Evolutionary conservation across 2,797 vertebrate species (phyloP).

Genomic region (Limosa lapponica): DNA sequence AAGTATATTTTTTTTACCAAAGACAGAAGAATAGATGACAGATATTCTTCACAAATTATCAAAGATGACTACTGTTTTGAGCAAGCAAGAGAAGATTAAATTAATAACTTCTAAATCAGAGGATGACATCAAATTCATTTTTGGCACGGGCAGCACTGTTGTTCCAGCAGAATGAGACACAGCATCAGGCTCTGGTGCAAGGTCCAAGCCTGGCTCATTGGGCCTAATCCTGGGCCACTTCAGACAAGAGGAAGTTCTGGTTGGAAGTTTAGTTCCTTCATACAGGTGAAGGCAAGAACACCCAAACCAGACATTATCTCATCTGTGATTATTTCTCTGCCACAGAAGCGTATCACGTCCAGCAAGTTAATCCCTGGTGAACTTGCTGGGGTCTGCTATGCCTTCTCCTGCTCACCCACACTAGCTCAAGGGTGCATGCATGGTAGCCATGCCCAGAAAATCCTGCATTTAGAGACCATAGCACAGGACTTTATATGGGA

Average conservation of each 20-base stretch:
- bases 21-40: not conserved
- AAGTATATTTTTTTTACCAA: not conserved
- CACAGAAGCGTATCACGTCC: rapidly evolving
- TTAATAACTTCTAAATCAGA: not conserved
- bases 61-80: not conserved
- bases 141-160: not conserved
- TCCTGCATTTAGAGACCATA: not conserved
- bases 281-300: not conserved
- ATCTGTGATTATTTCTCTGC: not conserved
- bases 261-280: not conserved
- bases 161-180: not conserved
- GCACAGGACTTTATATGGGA: not conserved
- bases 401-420: not conserved
- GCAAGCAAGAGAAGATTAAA: not conserved
- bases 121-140: not conserved
- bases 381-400: not conserved
- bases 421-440: rapidly evolving
- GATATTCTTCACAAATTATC: not conserved
- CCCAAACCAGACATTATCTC: rapidly evolving
- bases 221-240: not conserved
- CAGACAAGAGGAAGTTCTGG: not conserved
- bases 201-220: not conserved
- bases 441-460: not conserved
- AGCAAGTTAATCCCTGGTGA: not conserved
- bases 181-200: not conserved